phyloP scores from a whole-genome alignment of 2,113 vertebrate genomes.

The Steatornis caripensis region DNA sequence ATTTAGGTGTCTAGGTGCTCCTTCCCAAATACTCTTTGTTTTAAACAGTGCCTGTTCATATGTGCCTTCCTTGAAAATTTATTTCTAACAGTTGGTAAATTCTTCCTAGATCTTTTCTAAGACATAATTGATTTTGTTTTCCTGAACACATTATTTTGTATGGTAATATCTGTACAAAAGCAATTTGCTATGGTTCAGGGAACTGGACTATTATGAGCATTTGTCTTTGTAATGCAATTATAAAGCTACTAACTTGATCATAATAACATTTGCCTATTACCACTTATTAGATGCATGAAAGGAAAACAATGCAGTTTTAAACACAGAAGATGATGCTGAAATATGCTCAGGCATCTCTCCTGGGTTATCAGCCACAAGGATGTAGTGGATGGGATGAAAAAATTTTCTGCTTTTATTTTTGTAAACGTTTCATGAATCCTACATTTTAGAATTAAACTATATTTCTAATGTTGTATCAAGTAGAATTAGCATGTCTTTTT shows the following conservation, averaged over 20 bases:
- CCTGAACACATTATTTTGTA: constrained; percentile 16
- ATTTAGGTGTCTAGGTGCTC: background rate
- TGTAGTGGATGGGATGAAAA: background rate
- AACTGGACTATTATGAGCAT: constrained; percentile 47
- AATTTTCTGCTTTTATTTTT: constrained; percentile 6
- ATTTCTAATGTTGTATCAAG: background rate
- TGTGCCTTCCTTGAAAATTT: constrained; percentile 18
- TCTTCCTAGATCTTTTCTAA: constrained; percentile 32
- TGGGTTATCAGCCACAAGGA: background rate
- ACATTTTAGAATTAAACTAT: background rate
- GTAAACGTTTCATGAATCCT: background rate
- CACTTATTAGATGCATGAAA: constrained; percentile 38
- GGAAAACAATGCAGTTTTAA: constrained; percentile 41
- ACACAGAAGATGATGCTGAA: constrained; percentile 6
- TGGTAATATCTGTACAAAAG: constrained; percentile 49
- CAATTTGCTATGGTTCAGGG: constrained; percentile 49
- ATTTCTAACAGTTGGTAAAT: background rate
- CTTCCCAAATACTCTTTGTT: background rate
- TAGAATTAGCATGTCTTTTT: background rate
- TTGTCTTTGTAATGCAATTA: constrained; percentile 65
- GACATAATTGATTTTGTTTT: constrained; percentile 53
- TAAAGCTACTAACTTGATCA: constrained; percentile 60
- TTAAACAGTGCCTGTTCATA: background rate
- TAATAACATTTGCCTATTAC: constrained; percentile 56
- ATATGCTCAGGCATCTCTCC: background rate